Percentiles rank a stretch among this genome's conserved stretches.
phyloP scores from a whole-genome alignment of 1,140 invertebrate genomes.

The Leptinotarsa defecta region DNA sequence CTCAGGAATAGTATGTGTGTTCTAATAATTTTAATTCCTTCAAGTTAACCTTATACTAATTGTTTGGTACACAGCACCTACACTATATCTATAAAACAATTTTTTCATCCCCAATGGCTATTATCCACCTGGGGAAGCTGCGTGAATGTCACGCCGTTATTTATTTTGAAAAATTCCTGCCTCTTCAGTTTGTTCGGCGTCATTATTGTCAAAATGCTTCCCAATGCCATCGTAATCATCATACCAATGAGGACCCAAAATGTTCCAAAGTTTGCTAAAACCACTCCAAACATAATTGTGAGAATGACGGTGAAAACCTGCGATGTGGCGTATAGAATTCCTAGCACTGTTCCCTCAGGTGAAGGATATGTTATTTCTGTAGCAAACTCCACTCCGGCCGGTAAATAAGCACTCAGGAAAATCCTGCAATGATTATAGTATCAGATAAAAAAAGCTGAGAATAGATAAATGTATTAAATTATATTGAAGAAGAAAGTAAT shows the following conservation, averaged over 20 bases:
- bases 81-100: background rate
- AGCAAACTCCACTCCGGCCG: constrained; percentile 46
- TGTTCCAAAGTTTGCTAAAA: constrained; percentile 8
- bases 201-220: constrained; percentile 15
- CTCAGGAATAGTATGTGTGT: too few relatives aligned
- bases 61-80: background rate
- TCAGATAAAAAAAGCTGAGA: too few relatives aligned
- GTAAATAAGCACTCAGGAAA: constrained; percentile 42
- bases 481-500: too few relatives aligned
- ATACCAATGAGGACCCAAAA: constrained; percentile 11
- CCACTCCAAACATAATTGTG: background rate
- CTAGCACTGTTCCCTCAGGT: constrained; percentile 44
- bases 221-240: background rate
- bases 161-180: constrained; percentile 24
- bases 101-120: background rate
- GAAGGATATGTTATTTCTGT: constrained; percentile 46
- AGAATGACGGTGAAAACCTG: constrained; percentile 40
- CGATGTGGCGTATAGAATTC: constrained; percentile 39
- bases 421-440: constrained; percentile 28
- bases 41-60: too few relatives aligned
- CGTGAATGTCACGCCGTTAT: constrained; percentile 13
- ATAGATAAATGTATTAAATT: too few relatives aligned
- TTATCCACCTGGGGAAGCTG: background rate
- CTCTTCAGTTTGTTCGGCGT: constrained; percentile 20
- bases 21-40: too few relatives aligned